Evolutionary conservation across 2,797 vertebrate genomes (phyloP), one percentile per base, ranked within the genome.

Genomic region (Spheniscus humboldti): DNA sequence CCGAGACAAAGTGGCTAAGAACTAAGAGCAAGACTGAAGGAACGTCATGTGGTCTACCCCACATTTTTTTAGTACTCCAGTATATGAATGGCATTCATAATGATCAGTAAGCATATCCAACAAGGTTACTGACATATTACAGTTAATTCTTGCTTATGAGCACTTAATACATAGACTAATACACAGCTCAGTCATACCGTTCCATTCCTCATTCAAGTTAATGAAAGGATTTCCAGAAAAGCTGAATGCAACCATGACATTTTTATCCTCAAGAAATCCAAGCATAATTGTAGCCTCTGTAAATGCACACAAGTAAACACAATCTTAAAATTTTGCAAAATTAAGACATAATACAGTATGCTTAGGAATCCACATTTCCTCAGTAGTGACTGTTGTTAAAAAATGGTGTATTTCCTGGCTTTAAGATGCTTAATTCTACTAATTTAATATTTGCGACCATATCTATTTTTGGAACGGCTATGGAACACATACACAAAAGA

Each of bases 391-490:
- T 90, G 18, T 4, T 68, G 25, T n/a, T 77, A 35, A 90, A 69
- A 86, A 67, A 22, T 1, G 0, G 6, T 66, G 7, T 4, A 41
- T 71, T 96, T 92, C 88, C 59, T 45, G 33, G 41, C 52, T 93
- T 73, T 53, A 85, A 52, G n/a, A 92, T 67, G 50, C 11, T 83
- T 94, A 91, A 86, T 91, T 95, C 77, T 73, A 86, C 41, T 85
- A 31, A 89, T 79, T 82, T 74, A 75, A 24, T 85, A 81, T 92
- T 79, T 91, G 56, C 68, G 37, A 67, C 66, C 9, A 5, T 16
- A 56, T 27, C 72, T 96, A 94, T 96, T 96, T 96, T 94, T 74
- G 60, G 88, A 87, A 64, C 6, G 12, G 76, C 78, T 37, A 79
- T 60, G 30, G 77, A 87, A 82, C 41, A 82, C 20, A 35, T 8